These are phyloP conservation scores for Sminthurinus aureus DNA, from an alignment of 2,888 invertebrate species.

Conservation along the genomic window DNA sequence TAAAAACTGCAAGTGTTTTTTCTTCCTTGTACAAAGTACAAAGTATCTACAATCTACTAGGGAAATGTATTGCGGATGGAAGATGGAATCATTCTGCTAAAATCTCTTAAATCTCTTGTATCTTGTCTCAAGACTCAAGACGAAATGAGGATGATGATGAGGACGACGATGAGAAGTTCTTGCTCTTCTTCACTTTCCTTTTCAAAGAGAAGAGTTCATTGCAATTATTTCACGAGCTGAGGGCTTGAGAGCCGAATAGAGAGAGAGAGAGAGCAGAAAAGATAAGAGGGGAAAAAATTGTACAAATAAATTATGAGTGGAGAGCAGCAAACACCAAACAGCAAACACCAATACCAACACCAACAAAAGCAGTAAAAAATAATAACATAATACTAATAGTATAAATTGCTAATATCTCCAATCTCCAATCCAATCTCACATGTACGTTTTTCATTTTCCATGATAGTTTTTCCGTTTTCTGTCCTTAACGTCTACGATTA, in stretches of 20 bases:
- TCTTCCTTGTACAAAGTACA: no score
- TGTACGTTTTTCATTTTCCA: no score
- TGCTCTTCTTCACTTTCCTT: not conserved
- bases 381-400: not conserved
- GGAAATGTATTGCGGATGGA: no score
- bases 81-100: no score
- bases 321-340: not conserved
- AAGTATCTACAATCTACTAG: no score
- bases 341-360: no score
- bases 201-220: not conserved
- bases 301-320: conserved; percentile 4
- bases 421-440: not conserved
- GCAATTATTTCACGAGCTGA: not conserved
- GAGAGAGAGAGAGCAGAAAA: not conserved
- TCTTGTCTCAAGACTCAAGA: not conserved
- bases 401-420: not conserved
- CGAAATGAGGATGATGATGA: not conserved
- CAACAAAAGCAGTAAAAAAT: not conserved
- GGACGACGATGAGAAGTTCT: not conserved
- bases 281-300: not conserved
- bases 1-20: no score
- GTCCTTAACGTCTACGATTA: not conserved
- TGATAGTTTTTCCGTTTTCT: no score
- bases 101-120: no score
- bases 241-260: not conserved